Conservation (phyloP, 2,797 vertebrate species). For the Echiichthys vipera region DNA sequence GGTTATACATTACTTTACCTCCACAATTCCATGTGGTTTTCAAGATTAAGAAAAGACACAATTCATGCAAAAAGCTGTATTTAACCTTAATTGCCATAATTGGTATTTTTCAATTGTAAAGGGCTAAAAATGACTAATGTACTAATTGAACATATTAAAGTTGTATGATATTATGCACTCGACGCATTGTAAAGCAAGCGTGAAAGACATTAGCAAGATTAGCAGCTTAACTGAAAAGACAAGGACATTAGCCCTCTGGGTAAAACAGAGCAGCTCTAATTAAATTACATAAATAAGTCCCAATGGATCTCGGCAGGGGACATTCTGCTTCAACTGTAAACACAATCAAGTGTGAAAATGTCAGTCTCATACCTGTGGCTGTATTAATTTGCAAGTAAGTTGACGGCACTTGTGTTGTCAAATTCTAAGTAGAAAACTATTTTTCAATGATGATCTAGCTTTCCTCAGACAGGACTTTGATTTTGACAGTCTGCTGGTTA, state of each 20-base stretch:
- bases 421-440: slow-evolving; percentile 30
- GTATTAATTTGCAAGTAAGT: slow-evolving; percentile 59
- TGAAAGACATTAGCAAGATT: slow-evolving; percentile 66
- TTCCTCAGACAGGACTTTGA: background rate
- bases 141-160: slow-evolving; percentile 69
- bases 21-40: slow-evolving; percentile 64
- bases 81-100: slow-evolving; percentile 82
- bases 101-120: slow-evolving; percentile 73
- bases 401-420: slow-evolving; percentile 32
- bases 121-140: slow-evolving; percentile 71
- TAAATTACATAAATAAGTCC: slow-evolving; percentile 71
- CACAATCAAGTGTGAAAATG: slow-evolving; percentile 74
- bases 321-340: slow-evolving; percentile 58
- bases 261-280: slow-evolving; percentile 63
- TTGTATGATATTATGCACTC: slow-evolving; percentile 58
- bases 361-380: slow-evolving; percentile 67
- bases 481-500: slow-evolving; percentile 5
- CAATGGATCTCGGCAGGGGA: slow-evolving; percentile 66
- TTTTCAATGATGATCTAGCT: background rate
- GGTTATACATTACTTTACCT: slow-evolving; percentile 62
- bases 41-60: slow-evolving; percentile 67
- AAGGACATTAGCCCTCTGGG: slow-evolving; percentile 56
- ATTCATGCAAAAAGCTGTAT: slow-evolving; percentile 78
- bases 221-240: slow-evolving; percentile 77
- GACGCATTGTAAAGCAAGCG: slow-evolving; percentile 44